Evolutionary conservation across 2,113 vertebrate species (phyloP).

Genomic region (Brachyhypopomus gauderio): DNA sequence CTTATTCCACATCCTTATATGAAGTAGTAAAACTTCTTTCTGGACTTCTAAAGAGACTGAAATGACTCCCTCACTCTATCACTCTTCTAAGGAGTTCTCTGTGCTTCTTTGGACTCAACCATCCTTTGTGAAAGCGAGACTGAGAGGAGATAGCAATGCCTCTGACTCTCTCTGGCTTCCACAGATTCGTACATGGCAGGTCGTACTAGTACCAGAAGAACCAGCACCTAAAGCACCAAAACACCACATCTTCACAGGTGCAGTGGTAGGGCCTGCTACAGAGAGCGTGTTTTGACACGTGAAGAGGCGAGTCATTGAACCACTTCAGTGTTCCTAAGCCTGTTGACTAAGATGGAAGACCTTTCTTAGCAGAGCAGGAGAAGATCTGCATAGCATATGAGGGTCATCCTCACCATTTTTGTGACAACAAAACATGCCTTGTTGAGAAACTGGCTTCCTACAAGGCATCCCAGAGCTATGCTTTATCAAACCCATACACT

Average conservation of each 20-base stretch:
- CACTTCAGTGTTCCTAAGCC: slow-evolving; percentile 27
- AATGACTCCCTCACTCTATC: slow-evolving; percentile 6
- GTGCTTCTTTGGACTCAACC: not conserved
- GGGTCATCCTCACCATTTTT: slow-evolving; percentile 7
- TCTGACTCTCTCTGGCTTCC: slow-evolving; percentile 17
- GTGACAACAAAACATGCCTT: not conserved
- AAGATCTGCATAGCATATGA: not conserved
- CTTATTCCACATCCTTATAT: not conserved
- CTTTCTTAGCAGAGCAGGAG: slow-evolving; percentile 29
- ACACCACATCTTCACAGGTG: slow-evolving; percentile 39
- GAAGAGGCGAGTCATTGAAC: slow-evolving; percentile 43
- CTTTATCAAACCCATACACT: not conserved
- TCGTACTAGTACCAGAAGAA: slow-evolving; percentile 30
- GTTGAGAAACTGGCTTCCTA: not conserved
- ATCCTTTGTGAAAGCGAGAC: not conserved
- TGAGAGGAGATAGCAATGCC: not conserved
- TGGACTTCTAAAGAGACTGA: slow-evolving; percentile 1
- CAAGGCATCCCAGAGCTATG: slow-evolving; percentile 24
- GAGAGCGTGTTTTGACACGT: slow-evolving; percentile 42
- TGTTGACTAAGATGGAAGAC: slow-evolving; percentile 25
- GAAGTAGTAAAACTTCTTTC: not conserved
- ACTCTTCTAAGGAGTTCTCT: not conserved
- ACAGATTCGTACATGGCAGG: slow-evolving; percentile 8
- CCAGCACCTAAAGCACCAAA: slow-evolving; percentile 35
- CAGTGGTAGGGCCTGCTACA: slow-evolving; percentile 25